A percentile compares a stretch with the other conserved stretches of the same genome.
Evolutionary conservation across 2,888 invertebrate species (phyloP).

Genomic region (Drosophila percnosoma): DNA sequence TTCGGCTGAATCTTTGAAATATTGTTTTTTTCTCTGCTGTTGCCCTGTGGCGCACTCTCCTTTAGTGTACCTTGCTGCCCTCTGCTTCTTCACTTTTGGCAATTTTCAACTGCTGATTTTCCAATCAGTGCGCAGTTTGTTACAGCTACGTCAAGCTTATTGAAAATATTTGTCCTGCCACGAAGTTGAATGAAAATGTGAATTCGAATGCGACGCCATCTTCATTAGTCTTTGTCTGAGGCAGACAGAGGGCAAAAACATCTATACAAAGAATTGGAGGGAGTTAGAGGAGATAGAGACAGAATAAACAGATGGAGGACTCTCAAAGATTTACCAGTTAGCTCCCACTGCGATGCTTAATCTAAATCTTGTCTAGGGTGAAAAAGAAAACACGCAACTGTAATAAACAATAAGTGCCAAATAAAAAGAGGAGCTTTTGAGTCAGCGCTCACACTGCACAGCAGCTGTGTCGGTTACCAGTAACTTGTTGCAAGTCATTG

Average conservation of each 20-base stretch:
- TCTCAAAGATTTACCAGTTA: slow-evolving; percentile 48
- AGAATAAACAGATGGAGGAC: not conserved
- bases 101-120: slow-evolving; percentile 73
- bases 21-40: slow-evolving; percentile 52
- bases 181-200: slow-evolving; percentile 33
- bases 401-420: slow-evolving; percentile 41
- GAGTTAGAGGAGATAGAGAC: not conserved
- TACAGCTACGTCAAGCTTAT: slow-evolving; percentile 65
- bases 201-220: slow-evolving; percentile 54
- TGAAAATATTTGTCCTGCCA: slow-evolving; percentile 72
- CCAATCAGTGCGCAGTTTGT: slow-evolving; percentile 77
- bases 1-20: slow-evolving; percentile 62
- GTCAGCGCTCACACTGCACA: slow-evolving; percentile 21
- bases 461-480: not conserved
- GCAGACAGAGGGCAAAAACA: slow-evolving; percentile 10
- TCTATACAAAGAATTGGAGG: not conserved
- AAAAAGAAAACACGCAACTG: slow-evolving; percentile 13
- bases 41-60: not conserved
- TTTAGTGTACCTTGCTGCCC: not conserved
- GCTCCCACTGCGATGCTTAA: slow-evolving; percentile 54
- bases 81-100: slow-evolving; percentile 37
- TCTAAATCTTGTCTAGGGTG: slow-evolving; percentile 38
- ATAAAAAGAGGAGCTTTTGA: slow-evolving; percentile 16
- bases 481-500: slow-evolving; percentile 4
- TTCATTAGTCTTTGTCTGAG: slow-evolving; percentile 71